phyloP scores from a whole-genome alignment of 2,113 vertebrate genomes.

The Eclectus roratus region DNA sequence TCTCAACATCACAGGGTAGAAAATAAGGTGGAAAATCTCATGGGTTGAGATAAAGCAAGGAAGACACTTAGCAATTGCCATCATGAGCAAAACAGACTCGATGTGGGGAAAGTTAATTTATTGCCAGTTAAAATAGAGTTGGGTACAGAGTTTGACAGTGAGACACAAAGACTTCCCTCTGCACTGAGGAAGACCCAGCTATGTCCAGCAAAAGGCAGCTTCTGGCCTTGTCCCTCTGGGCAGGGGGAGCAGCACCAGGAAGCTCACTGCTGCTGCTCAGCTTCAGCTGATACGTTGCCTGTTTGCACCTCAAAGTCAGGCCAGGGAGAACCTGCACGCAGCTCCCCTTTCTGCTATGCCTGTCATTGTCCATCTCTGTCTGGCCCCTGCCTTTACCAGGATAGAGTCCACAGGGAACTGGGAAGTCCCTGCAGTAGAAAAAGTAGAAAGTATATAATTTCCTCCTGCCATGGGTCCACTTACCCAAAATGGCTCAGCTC shows the following conservation, averaged over 20 bases:
- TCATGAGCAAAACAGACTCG: not conserved
- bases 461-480: not conserved
- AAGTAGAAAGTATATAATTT: not conserved
- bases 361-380: not conserved
- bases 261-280: not conserved
- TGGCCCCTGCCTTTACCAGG: not conserved
- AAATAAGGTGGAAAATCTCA: not conserved
- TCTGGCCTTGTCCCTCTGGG: not conserved
- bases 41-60: not conserved
- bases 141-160: not conserved
- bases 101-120: not conserved
- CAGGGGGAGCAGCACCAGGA: not conserved
- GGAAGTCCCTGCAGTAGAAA: not conserved
- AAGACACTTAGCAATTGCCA: not conserved
- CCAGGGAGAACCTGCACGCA: not conserved
- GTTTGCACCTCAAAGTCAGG: not conserved
- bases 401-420: accelerated
- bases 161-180: not conserved
- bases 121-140: not conserved
- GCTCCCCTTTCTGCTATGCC: not conserved
- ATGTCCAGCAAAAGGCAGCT: not conserved
- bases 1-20: not conserved
- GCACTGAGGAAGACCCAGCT: not conserved
- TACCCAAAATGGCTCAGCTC: not conserved
- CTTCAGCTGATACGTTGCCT: not conserved